phyloP scores from a whole-genome alignment of 2,797 vertebrate species.

The Gymnothorax javanicus region DNA sequence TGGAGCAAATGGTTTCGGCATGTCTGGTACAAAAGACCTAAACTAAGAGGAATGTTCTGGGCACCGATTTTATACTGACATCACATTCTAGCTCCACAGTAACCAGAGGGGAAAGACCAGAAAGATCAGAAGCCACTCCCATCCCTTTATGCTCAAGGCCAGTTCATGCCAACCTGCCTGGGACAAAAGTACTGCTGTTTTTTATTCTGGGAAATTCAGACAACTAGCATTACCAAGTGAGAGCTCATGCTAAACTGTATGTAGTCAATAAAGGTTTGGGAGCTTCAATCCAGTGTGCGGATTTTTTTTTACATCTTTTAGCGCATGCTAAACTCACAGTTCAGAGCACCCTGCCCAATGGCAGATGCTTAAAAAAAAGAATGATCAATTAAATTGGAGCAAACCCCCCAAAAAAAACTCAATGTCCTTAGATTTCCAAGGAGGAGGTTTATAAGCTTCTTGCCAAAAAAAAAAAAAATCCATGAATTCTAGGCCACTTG shows the following conservation, averaged over 20 bases:
- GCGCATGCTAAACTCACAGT: too few species aligned
- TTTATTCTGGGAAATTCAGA: slow-evolving; percentile 3
- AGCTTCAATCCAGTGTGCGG: too few species aligned
- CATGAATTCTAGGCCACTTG: too few species aligned
- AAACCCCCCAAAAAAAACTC: too few species aligned
- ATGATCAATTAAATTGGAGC: too few species aligned
- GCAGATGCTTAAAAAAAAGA: too few species aligned
- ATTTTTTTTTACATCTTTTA: too few species aligned
- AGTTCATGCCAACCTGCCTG: neutral
- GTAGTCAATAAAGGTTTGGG: too few species aligned
- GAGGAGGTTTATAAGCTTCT: too few species aligned
- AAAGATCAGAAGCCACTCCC: slow-evolving; percentile 12
- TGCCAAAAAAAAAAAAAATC: too few species aligned
- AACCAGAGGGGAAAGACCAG: neutral
- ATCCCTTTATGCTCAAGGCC: neutral
- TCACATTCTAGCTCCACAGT: neutral
- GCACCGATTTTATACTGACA: neutral
- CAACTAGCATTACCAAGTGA: neutral
- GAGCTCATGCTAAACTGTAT: neutral
- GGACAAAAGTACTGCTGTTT: neutral
- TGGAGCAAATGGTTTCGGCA: neutral
- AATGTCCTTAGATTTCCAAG: too few species aligned
- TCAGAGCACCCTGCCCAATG: too few species aligned
- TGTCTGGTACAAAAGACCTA: neutral
- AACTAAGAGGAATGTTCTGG: neutral